Percentiles rank a stretch among this genome's conserved stretches.
These are phyloP conservation scores for Cataglyphis albicans DNA, from an alignment of 2,888 invertebrate genomes.

Conservation along the genomic window DNA sequence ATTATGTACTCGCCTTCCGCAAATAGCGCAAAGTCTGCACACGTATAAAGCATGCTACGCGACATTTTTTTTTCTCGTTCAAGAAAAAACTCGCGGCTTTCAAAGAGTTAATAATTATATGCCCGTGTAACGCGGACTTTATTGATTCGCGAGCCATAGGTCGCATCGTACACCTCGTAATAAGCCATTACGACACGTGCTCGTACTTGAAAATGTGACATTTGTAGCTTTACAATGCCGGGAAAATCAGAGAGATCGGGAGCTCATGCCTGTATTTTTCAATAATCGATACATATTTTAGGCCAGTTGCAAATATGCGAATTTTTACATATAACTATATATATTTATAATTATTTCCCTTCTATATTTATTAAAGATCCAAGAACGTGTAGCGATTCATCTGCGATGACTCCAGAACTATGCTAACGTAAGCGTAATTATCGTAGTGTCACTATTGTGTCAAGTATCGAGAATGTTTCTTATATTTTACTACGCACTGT, in stretches of 20 bases:
- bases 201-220: slow-evolving; percentile 29
- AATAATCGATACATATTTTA: slow-evolving; percentile 30
- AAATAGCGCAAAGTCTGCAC: slow-evolving; percentile 38
- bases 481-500: neutral
- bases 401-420: neutral
- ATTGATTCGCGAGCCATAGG: slow-evolving; percentile 45
- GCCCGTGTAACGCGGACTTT: slow-evolving; percentile 5
- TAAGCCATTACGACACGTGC: slow-evolving; percentile 42
- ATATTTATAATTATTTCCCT: neutral
- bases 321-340: slow-evolving; percentile 9
- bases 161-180: slow-evolving; percentile 13
- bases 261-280: slow-evolving; percentile 23
- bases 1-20: slow-evolving; percentile 6
- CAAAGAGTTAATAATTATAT: slow-evolving; percentile 49
- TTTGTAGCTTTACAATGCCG: neutral
- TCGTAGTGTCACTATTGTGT: neutral
- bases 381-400: neutral
- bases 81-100: slow-evolving; percentile 47
- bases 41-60: neutral
- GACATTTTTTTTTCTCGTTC: slow-evolving; percentile 21
- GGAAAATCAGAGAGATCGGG: neutral
- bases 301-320: slow-evolving; percentile 2
- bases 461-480: neutral
- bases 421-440: neutral
- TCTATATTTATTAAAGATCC: neutral